Percentiles rank a stretch among this genome's conserved stretches.
Evolutionary conservation across 2,888 invertebrate genomes (phyloP).

Genomic region (Xylota sylvarum): DNA sequence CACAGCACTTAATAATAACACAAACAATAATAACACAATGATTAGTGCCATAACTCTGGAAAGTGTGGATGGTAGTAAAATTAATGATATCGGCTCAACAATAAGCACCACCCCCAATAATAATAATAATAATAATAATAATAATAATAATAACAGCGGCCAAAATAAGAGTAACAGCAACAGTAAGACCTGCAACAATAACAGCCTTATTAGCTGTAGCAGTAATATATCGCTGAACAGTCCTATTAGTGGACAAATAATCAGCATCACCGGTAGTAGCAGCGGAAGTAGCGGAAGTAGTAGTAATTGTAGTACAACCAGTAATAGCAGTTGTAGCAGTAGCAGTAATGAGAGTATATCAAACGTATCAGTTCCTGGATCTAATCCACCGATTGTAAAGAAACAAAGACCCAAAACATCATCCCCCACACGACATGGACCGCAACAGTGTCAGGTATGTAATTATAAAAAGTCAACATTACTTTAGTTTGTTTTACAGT

Average conservation of each 20-base stretch:
- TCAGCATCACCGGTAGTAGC: slow-evolving; percentile 80
- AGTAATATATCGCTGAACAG: slow-evolving; percentile 70
- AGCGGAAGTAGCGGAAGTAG: slow-evolving; percentile 77
- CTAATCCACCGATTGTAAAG: slow-evolving; percentile 85
- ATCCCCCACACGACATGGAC: slow-evolving; percentile 95
- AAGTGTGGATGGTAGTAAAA: slow-evolving; percentile 69
- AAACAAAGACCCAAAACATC: slow-evolving; percentile 93
- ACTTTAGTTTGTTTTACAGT: too few relatives aligned
- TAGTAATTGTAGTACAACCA: slow-evolving; percentile 76
- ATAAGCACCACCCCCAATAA: slow-evolving; percentile 62
- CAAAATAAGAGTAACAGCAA: slow-evolving; percentile 78
- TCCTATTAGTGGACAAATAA: slow-evolving; percentile 75
- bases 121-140: slow-evolving; percentile 62
- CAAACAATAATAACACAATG: slow-evolving; percentile 75
- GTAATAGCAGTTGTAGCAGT: slow-evolving; percentile 77
- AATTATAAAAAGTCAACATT: too few relatives aligned
- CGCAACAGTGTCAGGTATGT: slow-evolving; percentile 95
- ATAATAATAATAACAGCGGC: slow-evolving; percentile 76
- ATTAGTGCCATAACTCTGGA: slow-evolving; percentile 75
- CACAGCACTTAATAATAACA: slow-evolving; percentile 80
- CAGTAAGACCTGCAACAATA: slow-evolving; percentile 78
- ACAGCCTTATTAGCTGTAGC: slow-evolving; percentile 78
- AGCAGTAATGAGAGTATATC: slow-evolving; percentile 78
- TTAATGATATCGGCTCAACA: slow-evolving; percentile 73
- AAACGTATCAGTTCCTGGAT: slow-evolving; percentile 78